phyloP scores from a whole-genome alignment of 2,888 invertebrate genomes.

The Zelleria hepariella region DNA sequence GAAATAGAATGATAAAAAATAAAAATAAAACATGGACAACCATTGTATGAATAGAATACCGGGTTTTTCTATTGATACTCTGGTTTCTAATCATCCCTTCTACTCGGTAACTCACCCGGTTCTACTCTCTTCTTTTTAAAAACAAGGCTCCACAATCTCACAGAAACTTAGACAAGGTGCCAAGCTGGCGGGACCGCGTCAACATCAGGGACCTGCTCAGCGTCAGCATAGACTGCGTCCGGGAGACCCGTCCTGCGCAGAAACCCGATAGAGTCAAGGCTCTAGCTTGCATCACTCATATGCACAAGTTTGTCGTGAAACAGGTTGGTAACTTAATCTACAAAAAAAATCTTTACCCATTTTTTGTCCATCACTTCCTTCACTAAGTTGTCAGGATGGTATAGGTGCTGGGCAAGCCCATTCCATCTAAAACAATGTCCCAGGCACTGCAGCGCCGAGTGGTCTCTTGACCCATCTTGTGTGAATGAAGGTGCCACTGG shows the following conservation, averaged over 20 bases:
- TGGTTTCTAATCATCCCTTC: no score
- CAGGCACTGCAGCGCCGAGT: no score
- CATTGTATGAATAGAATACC: no score
- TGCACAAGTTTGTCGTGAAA: slow-evolving; percentile 36
- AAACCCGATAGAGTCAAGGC: slow-evolving; percentile 36
- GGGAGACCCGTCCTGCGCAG: slow-evolving; percentile 32
- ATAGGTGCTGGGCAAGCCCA: no score
- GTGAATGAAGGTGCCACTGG: not conserved
- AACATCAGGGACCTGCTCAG: slow-evolving; percentile 32
- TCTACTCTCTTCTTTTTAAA: not conserved
- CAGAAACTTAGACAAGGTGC: slow-evolving; percentile 54
- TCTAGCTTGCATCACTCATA: slow-evolving; percentile 47
- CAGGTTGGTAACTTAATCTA: slow-evolving; percentile 24
- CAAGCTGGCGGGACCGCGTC: slow-evolving; percentile 38
- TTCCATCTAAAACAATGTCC: no score
- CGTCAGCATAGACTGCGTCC: slow-evolving; percentile 41
- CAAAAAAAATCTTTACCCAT: no score
- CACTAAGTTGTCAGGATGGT: not conserved
- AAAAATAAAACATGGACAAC: no score
- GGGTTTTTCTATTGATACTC: no score
- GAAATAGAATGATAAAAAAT: no score
- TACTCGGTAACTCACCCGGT: no score
- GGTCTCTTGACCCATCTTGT: no score
- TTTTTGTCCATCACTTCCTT: no score
- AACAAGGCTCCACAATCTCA: slow-evolving; percentile 11